A percentile compares a stretch with the other conserved stretches of the same genome.
Conservation (phyloP, 2,113 vertebrate genomes). For the Phoxinus phoxinus region DNA sequence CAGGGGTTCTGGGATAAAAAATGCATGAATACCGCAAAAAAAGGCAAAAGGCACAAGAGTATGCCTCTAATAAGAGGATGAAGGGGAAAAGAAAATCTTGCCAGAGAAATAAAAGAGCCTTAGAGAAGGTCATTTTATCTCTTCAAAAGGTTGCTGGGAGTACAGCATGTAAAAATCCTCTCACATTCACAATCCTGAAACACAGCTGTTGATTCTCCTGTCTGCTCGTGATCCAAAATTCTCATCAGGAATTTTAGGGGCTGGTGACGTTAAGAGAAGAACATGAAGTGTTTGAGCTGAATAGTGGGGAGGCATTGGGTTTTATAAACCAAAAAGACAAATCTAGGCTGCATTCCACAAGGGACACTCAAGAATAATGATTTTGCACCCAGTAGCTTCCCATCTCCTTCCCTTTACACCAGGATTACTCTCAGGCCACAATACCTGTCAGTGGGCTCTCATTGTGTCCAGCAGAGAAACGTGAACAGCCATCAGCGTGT, state of each 20-base stretch:
- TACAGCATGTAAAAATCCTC: neutral
- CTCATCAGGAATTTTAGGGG: slow-evolving; percentile 24
- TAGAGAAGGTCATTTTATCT: slow-evolving; percentile 45
- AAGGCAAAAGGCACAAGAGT: slow-evolving; percentile 38
- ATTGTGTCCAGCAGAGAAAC: slow-evolving; percentile 47
- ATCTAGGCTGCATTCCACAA: slow-evolving; percentile 37
- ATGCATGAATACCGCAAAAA: slow-evolving; percentile 43
- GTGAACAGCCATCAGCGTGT: slow-evolving; percentile 46
- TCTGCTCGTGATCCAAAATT: slow-evolving; percentile 39
- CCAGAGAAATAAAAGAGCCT: neutral
- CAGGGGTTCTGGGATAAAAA: slow-evolving; percentile 30
- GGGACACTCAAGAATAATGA: slow-evolving; percentile 24
- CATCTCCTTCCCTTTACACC: slow-evolving; percentile 23
- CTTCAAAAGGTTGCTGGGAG: slow-evolving; percentile 43
- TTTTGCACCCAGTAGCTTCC: neutral
- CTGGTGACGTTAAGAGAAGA: neutral
- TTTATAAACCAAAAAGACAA: slow-evolving; percentile 35
- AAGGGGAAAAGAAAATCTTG: neutral
- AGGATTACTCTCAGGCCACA: slow-evolving; percentile 48
- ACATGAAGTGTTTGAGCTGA: neutral
- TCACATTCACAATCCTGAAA: neutral
- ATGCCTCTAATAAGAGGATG: slow-evolving; percentile 19
- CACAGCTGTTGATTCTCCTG: slow-evolving; percentile 30
- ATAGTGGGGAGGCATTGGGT: neutral
- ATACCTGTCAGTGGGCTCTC: slow-evolving; percentile 50